Evolutionary conservation across 2,888 invertebrate species (phyloP).

Genomic region (Ganaspis brasiliensis): DNA sequence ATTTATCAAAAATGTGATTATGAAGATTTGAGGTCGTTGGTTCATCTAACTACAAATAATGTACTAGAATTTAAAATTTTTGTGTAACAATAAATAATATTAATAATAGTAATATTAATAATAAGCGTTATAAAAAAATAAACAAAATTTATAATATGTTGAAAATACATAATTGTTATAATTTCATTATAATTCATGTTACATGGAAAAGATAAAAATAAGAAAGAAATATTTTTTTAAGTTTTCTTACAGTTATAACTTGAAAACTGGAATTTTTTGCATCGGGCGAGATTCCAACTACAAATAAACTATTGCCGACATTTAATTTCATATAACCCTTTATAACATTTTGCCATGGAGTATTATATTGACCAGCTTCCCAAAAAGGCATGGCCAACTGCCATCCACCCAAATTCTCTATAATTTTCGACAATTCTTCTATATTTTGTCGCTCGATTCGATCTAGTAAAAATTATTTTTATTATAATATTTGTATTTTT

Average conservation of each 20-base stretch:
- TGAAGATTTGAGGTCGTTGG: slow-evolving; percentile 12
- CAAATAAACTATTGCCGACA: slow-evolving; percentile 37
- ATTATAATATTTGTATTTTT: too few relatives aligned
- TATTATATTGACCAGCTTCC: slow-evolving; percentile 5
- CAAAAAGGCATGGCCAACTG: slow-evolving; percentile 44
- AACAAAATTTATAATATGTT: too few relatives aligned
- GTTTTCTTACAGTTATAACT: neutral
- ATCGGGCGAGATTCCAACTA: slow-evolving; percentile 35
- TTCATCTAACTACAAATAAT: slow-evolving; percentile 44
- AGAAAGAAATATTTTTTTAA: neutral
- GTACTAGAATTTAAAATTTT: too few relatives aligned
- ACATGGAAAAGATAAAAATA: neutral
- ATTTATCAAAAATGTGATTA: neutral
- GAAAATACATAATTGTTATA: too few relatives aligned
- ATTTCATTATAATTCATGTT: too few relatives aligned
- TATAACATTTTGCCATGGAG: slow-evolving; percentile 48
- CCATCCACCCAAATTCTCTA: slow-evolving; percentile 52
- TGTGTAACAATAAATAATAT: too few relatives aligned
- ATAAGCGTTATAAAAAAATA: too few relatives aligned
- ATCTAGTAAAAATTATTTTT: slow-evolving; percentile 37
- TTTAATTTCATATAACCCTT: slow-evolving; percentile 48
- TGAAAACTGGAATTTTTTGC: slow-evolving; percentile 45
- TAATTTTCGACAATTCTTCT: slow-evolving; percentile 41
- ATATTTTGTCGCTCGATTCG: slow-evolving; percentile 41
- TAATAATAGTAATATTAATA: too few relatives aligned